Evolutionary conservation across 2,888 invertebrate species (phyloP), one percentile per base, ranked within the genome.

Genomic region (Napeogenes sylphis): DNA sequence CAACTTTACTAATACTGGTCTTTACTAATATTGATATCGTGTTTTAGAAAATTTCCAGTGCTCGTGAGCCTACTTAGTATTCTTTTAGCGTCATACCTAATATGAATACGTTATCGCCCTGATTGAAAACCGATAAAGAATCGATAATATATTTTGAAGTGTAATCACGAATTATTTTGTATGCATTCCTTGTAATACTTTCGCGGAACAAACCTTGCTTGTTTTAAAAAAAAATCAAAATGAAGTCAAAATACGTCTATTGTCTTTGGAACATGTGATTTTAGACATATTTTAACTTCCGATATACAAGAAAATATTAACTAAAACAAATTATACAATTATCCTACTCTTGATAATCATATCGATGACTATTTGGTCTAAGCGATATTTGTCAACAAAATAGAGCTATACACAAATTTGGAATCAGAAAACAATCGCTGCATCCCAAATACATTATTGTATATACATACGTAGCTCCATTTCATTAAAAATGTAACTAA

Each of bases 121-220:
- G 63, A 67, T 65, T 72, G 72, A 73, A 74, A 73, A 77, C 75
- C 73, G 69, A 78, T 82, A 71, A 76, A 72, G 72, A 71, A 74
- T 80, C 72, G 75, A 77, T 21, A 21, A 21, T 70, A 77, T 70
- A 72, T 72, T 76, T 74, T 65, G 64, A 67, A 74, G 63, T 75
- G 67, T 64, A 69, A 75, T 74, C 74, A 75, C 76, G 74, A 70
- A 53, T 66, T 63, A 60, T 64, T 75, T 74, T 54, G 71, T 69
- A 75, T 76, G 72, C 74, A 59, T 57, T 62, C 58, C 69, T 65
- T 46, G 59, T 58, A 55, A 57, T 58, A 67, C 76, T 76, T 77
- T 76, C 76, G 70, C 73, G 61, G 58, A 68, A 62, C 64, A 66
- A 66, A 65, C 21, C 51, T 14, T 51, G 30, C 30, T 51, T 33